Evolutionary conservation across 1,140 invertebrate species (phyloP).

Genomic region (Linepithema humile): DNA sequence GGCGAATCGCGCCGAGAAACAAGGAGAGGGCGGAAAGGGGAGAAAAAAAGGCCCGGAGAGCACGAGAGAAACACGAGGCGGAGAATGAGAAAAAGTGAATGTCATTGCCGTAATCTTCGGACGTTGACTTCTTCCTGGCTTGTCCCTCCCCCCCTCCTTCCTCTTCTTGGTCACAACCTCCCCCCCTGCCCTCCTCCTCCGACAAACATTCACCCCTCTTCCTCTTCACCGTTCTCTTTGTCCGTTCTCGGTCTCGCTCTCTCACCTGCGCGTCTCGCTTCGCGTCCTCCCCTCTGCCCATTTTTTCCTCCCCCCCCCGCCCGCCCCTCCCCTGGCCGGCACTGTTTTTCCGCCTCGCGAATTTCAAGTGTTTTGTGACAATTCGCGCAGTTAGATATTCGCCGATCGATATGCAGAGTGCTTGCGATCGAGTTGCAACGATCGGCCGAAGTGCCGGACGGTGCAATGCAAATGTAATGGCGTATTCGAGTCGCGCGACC

Average conservation of each 20-base stretch:
- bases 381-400: conserved; percentile 44
- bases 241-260: conserved; percentile 23
- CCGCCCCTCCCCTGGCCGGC: neutral
- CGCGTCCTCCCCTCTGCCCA: conserved; percentile 14
- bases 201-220: conserved; percentile 62
- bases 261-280: conserved; percentile 22
- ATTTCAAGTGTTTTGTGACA: conserved; percentile 62
- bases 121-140: conserved; percentile 83
- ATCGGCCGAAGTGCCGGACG: neutral
- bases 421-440: conserved; percentile 34
- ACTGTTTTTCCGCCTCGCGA: conserved; percentile 55
- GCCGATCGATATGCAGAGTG: conserved; percentile 6
- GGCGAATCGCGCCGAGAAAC: conserved; percentile 63
- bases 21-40: conserved; percentile 48
- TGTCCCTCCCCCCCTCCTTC: conserved; percentile 67
- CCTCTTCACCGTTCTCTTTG: conserved; percentile 11
- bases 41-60: conserved; percentile 65
- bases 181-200: conserved; percentile 47
- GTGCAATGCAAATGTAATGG: neutral
- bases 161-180: conserved; percentile 71
- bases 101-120: conserved; percentile 85
- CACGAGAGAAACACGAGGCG: conserved; percentile 75
- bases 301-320: conserved; percentile 34
- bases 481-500: neutral
- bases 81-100: conserved; percentile 84